Evolutionary conservation across 1,140 invertebrate genomes (phyloP).

Genomic region (Drosophila bocqueti): DNA sequence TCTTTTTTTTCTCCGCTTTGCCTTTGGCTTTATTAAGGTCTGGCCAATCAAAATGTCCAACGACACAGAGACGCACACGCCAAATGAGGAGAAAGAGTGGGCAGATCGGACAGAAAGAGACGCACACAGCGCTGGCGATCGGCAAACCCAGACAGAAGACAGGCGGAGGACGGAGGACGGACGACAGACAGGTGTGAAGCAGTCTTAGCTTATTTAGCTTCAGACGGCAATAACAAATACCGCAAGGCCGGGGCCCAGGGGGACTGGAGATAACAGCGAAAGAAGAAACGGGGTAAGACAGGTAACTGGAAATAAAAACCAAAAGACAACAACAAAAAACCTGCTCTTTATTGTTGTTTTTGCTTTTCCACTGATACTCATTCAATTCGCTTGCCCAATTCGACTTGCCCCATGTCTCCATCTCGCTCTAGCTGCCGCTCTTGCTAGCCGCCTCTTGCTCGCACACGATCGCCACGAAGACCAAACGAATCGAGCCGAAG

Average conservation of each 20-base stretch:
- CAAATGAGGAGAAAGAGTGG: conserved; percentile 33
- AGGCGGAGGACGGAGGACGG: neutral
- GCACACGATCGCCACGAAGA: conserved; percentile 36
- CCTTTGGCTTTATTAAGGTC: conserved; percentile 70
- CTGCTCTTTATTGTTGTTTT: conserved; percentile 49
- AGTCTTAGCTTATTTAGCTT: conserved; percentile 48
- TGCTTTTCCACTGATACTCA: conserved; percentile 59
- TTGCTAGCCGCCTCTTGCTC: conserved; percentile 33
- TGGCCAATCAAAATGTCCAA: conserved; percentile 81
- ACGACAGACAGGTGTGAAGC: conserved; percentile 70
- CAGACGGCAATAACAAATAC: conserved; percentile 63
- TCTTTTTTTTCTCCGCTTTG: conserved; percentile 27
- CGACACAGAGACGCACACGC: conserved; percentile 48
- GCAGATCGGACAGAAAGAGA: conserved; percentile 21
- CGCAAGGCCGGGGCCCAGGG: conserved; percentile 50
- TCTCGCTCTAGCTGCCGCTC: conserved; percentile 30
- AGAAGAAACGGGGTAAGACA: conserved; percentile 3
- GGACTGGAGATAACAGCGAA: conserved; percentile 51
- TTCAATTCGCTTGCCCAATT: conserved; percentile 68
- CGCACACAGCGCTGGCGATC: conserved; percentile 16
- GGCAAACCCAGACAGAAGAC: neutral
- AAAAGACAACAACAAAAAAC: conserved; percentile 37
- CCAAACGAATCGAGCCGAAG: conserved; percentile 22
- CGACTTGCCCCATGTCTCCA: conserved; percentile 23
- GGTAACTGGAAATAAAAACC: conserved; percentile 8